Conservation (phyloP, 1,140 invertebrate species). For the Cyclargus thomasi region DNA sequence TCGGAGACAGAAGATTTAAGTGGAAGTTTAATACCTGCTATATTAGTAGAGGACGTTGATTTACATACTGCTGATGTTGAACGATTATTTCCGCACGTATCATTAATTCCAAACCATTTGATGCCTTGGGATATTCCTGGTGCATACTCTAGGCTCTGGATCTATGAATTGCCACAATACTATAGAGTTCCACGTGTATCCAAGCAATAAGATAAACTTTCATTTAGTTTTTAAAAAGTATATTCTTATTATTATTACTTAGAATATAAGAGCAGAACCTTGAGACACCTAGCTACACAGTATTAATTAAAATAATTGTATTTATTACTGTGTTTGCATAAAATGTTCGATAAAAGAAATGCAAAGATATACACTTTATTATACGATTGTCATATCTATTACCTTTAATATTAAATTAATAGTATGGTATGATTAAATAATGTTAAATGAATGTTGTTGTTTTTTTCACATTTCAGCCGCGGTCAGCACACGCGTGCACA, state of each 20-base stretch:
- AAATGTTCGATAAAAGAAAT: no score
- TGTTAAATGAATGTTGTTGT: neutral
- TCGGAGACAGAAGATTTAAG: neutral
- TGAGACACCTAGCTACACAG: no score
- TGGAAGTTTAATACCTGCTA: neutral
- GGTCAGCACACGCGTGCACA: neutral
- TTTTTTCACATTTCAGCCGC: neutral
- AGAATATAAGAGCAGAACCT: no score
- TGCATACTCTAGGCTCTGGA: neutral
- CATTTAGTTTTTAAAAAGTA: neutral
- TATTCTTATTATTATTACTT: neutral
- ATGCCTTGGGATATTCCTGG: neutral
- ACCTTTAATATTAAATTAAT: neutral
- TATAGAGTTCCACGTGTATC: neutral
- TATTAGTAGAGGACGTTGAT: neutral
- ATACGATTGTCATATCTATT: neutral
- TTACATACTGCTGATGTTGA: neutral
- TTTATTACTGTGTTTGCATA: no score
- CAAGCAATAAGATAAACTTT: neutral
- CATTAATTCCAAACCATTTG: neutral
- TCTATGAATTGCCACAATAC: neutral
- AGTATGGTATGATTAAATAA: neutral
- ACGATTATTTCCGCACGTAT: neutral
- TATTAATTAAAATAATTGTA: no score
- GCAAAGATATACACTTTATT: no score